Evolutionary conservation across 2,888 invertebrate genomes (phyloP), one percentile per base, ranked within the genome.

Genomic region (Tiliacea citrago): DNA sequence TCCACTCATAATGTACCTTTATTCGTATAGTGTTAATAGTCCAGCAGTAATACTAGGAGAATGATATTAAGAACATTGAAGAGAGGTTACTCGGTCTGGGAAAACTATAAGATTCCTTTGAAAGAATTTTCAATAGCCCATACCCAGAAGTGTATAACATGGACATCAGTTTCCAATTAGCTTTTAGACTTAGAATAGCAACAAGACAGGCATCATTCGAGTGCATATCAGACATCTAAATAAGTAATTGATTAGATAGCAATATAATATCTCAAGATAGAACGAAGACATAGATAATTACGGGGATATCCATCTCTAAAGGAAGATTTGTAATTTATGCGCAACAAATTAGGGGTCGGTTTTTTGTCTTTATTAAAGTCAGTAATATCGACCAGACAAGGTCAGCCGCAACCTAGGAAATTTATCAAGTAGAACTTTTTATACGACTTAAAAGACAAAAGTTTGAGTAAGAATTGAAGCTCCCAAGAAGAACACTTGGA

Each of bases 191-290:
- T 29, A n/a, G 47, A 42, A 57, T 49, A 65, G n/a, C 51, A 75
- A 49, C 39, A 55, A 39, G 2, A 2, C 35, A 47, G 18, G 2
- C 29, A 24, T 49, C 42, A 65, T 39, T 75, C 13, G 39, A 55
- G 55, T 63, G 47, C 39, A 57, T 57, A 42, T 42, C 29, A 65
- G 35, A 55, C 55, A 55, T 55, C 21, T 35, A 74, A 74, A 61
- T 74, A 75, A 55, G 62, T 75, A 47, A 45, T 74, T 75, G 75
- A 75, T 75, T 74, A 75, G 62, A 74, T 62, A 75, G 10, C n/a
- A 39, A 63, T 29, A 45, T 29, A 21, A 35, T 75, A 75, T 75
- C 55, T 63, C 55, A 57, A 57, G 47, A 42, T 75, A 47, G 18
- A 65, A 57, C 5, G 16, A 49, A 75, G 42, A 29, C 39, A 29